phyloP scores from a whole-genome alignment of 2,888 invertebrate species.

The Hypomecis punctinalis region DNA sequence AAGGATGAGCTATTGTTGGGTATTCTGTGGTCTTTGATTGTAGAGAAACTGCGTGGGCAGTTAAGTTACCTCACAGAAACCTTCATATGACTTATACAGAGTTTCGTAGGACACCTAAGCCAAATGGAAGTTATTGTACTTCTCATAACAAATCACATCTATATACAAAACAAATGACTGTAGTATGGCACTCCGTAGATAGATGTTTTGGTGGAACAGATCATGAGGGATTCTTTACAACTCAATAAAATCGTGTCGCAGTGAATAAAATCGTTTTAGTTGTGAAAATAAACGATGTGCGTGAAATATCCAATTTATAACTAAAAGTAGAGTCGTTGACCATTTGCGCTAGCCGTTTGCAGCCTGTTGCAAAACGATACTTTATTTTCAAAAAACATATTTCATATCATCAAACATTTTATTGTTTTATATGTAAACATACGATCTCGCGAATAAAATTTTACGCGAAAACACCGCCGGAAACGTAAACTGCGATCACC shows the following conservation, averaged over 20 bases:
- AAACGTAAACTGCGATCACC: constrained; percentile 11
- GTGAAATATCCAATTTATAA: background rate
- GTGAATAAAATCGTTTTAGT: too few relatives aligned
- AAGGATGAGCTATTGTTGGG: constrained; percentile 2
- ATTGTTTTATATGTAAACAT: constrained; percentile 20
- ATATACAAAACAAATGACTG: too few relatives aligned
- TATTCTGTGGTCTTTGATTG: background rate
- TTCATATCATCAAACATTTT: background rate
- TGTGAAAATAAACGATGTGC: background rate
- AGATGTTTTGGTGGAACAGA: too few relatives aligned
- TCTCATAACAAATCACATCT: too few relatives aligned
- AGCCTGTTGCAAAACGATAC: constrained; percentile 6
- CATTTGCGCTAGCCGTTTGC: background rate
- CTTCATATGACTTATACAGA: background rate
- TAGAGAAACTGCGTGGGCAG: background rate
- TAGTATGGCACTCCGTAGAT: too few relatives aligned
- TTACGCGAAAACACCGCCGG: constrained; percentile 15
- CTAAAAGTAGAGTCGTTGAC: background rate
- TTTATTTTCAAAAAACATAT: constrained; percentile 10
- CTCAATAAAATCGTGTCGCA: too few relatives aligned
- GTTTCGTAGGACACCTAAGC: too few relatives aligned
- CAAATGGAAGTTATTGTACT: too few relatives aligned
- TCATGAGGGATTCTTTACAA: too few relatives aligned
- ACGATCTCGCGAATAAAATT: constrained; percentile 17
- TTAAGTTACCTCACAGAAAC: background rate